Percentiles rank a stretch among this genome's conserved stretches.
phyloP scores from a whole-genome alignment of 2,888 invertebrate species.

The Ectemnius lituratus region DNA sequence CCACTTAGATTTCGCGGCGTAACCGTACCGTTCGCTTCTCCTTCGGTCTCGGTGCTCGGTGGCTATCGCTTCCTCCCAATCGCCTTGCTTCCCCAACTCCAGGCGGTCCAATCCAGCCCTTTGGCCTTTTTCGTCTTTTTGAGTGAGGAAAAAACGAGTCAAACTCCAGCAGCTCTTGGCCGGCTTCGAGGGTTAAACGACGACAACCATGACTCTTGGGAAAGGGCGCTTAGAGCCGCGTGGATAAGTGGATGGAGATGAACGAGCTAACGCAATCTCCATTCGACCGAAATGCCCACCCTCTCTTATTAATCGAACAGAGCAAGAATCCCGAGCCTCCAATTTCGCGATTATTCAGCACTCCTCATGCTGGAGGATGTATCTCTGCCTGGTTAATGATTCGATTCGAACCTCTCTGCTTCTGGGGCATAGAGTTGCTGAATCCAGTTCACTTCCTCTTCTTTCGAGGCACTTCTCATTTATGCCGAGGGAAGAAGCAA shows the following conservation, averaged over 20 bases:
- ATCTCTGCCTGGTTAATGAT: too few species aligned
- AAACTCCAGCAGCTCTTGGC: background rate
- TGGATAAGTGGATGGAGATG: slow-evolving; percentile 7
- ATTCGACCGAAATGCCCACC: background rate
- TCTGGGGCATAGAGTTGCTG: too few species aligned
- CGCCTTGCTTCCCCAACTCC: background rate
- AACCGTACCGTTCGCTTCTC: background rate
- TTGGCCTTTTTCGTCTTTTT: background rate
- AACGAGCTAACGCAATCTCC: slow-evolving; percentile 2
- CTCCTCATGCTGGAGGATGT: too few species aligned
- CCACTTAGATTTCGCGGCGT: slow-evolving; percentile 2
- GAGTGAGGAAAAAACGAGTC: background rate
- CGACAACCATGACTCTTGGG: background rate
- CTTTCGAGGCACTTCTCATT: slow-evolving; percentile 12
- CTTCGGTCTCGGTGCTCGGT: background rate
- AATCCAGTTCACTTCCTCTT: background rate
- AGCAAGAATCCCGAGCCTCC: too few species aligned
- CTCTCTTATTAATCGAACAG: too few species aligned
- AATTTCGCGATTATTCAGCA: too few species aligned
- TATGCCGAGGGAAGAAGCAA: background rate
- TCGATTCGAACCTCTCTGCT: too few species aligned
- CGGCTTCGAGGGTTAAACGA: background rate
- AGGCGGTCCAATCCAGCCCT: too few species aligned
- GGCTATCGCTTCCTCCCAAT: background rate
- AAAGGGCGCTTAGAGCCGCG: background rate